Evolutionary conservation across 2,113 vertebrate genomes (phyloP), one percentile per base, ranked within the genome.

Genomic region (Ailurus styani): DNA sequence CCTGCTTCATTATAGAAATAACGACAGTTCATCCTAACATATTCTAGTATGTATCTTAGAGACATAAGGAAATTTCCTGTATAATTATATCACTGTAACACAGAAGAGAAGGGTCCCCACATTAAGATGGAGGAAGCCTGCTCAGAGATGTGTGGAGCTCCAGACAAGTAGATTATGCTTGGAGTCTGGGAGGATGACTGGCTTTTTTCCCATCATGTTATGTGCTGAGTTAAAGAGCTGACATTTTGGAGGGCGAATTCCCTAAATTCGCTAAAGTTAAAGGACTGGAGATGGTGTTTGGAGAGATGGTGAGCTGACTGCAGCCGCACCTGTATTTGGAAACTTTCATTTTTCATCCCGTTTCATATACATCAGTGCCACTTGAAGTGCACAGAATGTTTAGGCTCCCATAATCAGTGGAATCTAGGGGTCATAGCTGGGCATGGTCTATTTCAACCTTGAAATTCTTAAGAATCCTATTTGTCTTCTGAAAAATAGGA

Each of bases 81-180:
- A 55, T 31, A 54, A 57, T 73, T 40, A 64, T 34, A 37, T 1
- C 17, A 11, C 78, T 31, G 34, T 23, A 47, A 40, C n/a, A 31
- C 47, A 21, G 25, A 42, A 29, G 12, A 75, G 14, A 60, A 72
- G 50, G 4, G 25, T 72, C 4, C 31, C 47, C 25, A 10, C n/a
- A 7, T 50, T 42, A 78, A 40, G 37, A 68, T 70, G 47, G 47
- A 79, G 9, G 14, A 72, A 64, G 13, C 13, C 75, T 4, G 7
- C 25, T 60, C 23, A 47, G n/a, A n/a, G 15, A n/a, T 68, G 64
- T 37, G 31, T 75, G 42, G 37, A 27, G 13, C 25, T 50, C 25
- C 37, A 34, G 42, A 60, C 5, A 12, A 54, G 2, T 1, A 50
- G 57, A 7, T 7, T 0, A 1, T 3, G 3, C 8, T 13, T 29